A percentile compares a stretch with the other conserved stretches of the same genome.
Conservation (phyloP, 2,797 vertebrate genomes). For the Acipenser transmontanus region DNA sequence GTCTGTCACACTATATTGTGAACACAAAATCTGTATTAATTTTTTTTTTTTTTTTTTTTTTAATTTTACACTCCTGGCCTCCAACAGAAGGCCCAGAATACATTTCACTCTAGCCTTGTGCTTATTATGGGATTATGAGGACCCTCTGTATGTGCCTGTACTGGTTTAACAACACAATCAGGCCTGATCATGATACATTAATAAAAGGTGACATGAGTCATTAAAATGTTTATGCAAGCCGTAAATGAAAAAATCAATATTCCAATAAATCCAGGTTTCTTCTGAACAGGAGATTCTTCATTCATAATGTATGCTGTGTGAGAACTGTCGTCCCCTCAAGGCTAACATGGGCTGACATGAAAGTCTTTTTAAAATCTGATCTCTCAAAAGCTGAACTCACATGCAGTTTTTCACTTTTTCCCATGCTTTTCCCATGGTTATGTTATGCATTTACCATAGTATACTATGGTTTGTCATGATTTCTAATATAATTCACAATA, state of each 20-base stretch:
- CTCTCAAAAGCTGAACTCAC: slow-evolving; percentile 26
- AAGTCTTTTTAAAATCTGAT: slow-evolving; percentile 57
- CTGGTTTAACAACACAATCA: background rate
- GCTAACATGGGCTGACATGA: slow-evolving; percentile 53
- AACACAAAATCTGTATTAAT: too few relatives aligned
- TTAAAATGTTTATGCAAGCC: slow-evolving; percentile 53
- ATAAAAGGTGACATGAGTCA: slow-evolving; percentile 13
- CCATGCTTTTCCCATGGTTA: background rate
- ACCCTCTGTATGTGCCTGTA: too few relatives aligned
- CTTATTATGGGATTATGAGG: too few relatives aligned
- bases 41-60: too few relatives aligned
- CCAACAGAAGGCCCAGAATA: background rate
- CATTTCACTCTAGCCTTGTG: too few relatives aligned
- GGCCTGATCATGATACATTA: background rate
- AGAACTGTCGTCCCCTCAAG: slow-evolving; percentile 57
- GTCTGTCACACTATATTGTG: too few relatives aligned
- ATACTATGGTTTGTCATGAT: too few relatives aligned
- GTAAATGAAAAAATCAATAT: slow-evolving; percentile 56
- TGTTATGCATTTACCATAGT: too few relatives aligned
- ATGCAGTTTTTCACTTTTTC: slow-evolving; percentile 18
- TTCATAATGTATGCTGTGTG: slow-evolving; percentile 69
- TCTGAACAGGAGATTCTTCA: slow-evolving; percentile 66
- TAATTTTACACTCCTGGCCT: background rate
- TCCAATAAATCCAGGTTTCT: slow-evolving; percentile 52
- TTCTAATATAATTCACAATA: too few relatives aligned